phyloP scores from a whole-genome alignment of 37 sponge, comb jelly and placozoan species.

The Diacarnus erythraeanus region DNA sequence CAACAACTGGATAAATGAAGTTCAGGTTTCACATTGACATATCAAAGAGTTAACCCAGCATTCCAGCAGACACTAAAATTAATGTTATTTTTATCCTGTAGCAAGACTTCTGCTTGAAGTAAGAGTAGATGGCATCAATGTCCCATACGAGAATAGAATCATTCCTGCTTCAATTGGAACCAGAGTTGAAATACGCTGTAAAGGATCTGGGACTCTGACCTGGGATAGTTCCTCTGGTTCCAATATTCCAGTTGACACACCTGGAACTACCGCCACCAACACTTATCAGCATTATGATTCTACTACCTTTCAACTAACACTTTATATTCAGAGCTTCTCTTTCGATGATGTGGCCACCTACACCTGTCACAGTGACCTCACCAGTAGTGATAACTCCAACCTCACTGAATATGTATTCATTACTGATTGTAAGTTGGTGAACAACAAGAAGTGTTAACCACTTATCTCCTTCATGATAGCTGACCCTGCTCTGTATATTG shows the following conservation, averaged over 20 bases:
- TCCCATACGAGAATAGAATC: background rate
- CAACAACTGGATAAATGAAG: no score
- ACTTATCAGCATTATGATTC: background rate
- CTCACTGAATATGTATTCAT: constrained; percentile 3
- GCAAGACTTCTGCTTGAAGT: background rate
- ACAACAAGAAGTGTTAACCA: background rate
- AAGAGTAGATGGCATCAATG: background rate
- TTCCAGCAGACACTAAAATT: background rate
- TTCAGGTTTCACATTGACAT: no score
- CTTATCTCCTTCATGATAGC: constrained; percentile 1
- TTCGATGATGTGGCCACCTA: background rate
- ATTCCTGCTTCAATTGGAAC: background rate
- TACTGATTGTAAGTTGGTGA: constrained; percentile 17
- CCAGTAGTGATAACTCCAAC: background rate
- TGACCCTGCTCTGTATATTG: constrained; percentile 14
- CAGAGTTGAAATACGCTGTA: background rate
- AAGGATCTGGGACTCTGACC: background rate
- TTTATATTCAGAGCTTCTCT: background rate
- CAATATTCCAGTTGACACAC: background rate
- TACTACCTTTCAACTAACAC: background rate
- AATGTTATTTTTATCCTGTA: background rate
- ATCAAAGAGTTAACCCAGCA: no score
- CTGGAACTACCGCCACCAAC: background rate
- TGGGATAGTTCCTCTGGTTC: background rate
- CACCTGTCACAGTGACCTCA: constrained; percentile 5